Evolutionary conservation across 2,888 invertebrate species (phyloP), one percentile per base, ranked within the genome.

Genomic region (Xanthia icteritia): DNA sequence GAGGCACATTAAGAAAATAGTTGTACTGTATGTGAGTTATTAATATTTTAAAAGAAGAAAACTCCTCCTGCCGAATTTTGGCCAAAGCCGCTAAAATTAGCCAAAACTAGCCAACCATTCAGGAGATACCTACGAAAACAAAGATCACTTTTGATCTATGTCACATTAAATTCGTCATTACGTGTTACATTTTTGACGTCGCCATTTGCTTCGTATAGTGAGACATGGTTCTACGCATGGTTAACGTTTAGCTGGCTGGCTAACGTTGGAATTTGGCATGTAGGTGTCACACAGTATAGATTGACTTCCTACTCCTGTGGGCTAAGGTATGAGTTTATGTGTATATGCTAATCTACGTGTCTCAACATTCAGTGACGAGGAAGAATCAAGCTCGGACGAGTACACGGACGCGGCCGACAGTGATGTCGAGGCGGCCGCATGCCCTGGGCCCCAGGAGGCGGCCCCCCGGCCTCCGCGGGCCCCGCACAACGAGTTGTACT

Each of bases 381-480:
- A 95, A 9, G 94, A 94, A 23, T 96, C 96, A 0, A 95, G 94
- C 27, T 95, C 95, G 0, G 96, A 95, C 15, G 95, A 95, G 81
- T 96, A 95, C 88, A 93, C 94, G 5, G 95, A 96, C 82, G 96
- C 95, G 20, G 93, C 84, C 0, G 93, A 93, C 73, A 94, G 93
- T 66, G 94, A 93, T 39, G 87, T 85, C 64, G 94, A 92, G 39
- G 93, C 82, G 15, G 91, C 83, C 3, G 90, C 72, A 5, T 91
- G 92, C 1, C 94, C 93, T 8, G 91, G 87, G 77, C 92, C 92
- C 5, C 89, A 85, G 51, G 81, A 81, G 27, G 85, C 84, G 17
- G 85, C 79, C 60, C 89, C 83, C 27, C 86, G 81, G 54, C 91
- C 79, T 58, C 80, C 86, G 11, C 87, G 82, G 58, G 91, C 79